Evolutionary conservation across 2,888 invertebrate species (phyloP), one percentile per base, ranked within the genome.

Genomic region (Cosmia pyralina): DNA sequence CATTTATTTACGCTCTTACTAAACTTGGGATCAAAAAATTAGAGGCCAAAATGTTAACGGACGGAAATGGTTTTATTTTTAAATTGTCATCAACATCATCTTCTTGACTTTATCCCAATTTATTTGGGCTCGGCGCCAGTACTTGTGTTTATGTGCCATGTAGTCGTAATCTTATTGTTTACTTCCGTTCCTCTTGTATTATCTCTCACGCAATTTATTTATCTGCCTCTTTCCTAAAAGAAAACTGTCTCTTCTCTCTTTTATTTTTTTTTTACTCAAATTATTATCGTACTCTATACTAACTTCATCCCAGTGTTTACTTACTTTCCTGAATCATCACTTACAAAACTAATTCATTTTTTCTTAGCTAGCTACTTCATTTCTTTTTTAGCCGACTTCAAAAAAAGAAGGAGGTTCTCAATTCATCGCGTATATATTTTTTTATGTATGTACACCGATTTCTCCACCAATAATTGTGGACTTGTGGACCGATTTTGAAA

Each of bases 111-210:
- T 2, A 46, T 68, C 11, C 46, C 76, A 68, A 76, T 52, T 52
- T 28, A 74, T 67, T 67, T 77, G 46, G 77, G 58, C 69, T 52
- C 15, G 7, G 15, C 38, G 74, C 77, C 74, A 59, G 28, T 41
- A n/a, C n/a, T n/a, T 50, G 19, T 17, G 15, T 58, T 58, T 46
- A 11, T n/a, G 44, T n/a, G 58, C 3, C n/a, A 28, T 52, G 28
- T 52, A 19, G 17, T 19, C n/a, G 44, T 28, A 28, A 50, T 60
- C 4, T 3, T 13, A 41, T 34, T 75, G 55, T 63, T 73, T 65
- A 59, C 60, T 70, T 52, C 60, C 17, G 11, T 52, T n/a, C 7
- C 38, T 53, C 8, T 8, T 41, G 0, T 8, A 41, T 38, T 4
- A 68, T 55, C 22, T 15, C n/a, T n/a, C 28, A 22, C 4, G 22